These are phyloP conservation scores for Drosophila kanapiae DNA, from an alignment of 1,140 invertebrate species.

Conservation along the genomic window DNA sequence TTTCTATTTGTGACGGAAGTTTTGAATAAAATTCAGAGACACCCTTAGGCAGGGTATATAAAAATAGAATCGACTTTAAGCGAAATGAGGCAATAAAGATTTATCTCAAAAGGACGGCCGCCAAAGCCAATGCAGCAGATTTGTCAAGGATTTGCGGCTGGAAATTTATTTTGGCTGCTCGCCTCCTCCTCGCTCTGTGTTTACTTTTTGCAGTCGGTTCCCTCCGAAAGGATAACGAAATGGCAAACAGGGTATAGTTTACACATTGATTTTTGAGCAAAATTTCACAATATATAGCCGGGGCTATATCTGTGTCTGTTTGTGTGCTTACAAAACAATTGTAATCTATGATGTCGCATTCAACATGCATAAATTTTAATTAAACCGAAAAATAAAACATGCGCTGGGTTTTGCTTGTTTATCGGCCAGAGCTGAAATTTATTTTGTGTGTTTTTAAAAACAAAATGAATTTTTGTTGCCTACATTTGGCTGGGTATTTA, in stretches of 20 bases:
- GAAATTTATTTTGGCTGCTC: constrained; percentile 72
- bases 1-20: background rate
- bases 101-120: constrained; percentile 62
- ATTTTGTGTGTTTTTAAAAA: constrained; percentile 37
- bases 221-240: constrained; percentile 24
- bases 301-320: constrained; percentile 2
- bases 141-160: constrained; percentile 79
- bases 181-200: constrained; percentile 25
- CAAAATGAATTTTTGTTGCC: constrained; percentile 22
- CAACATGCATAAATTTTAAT: constrained; percentile 78
- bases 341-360: constrained; percentile 69
- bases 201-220: constrained; percentile 25
- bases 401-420: constrained; percentile 10
- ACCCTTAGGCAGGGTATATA: constrained; percentile 41
- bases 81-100: constrained; percentile 82
- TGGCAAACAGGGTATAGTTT: constrained; percentile 42
- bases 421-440: constrained; percentile 44
- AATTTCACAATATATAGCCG: constrained; percentile 28
- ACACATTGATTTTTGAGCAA: constrained; percentile 55
- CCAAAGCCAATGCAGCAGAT: constrained; percentile 76
- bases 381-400: constrained; percentile 52
- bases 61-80: constrained; percentile 73
- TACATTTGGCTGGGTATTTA: constrained; percentile 29
- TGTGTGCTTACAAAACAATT: constrained; percentile 24
- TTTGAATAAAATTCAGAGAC: constrained; percentile 1